Evolutionary conservation across 2,888 invertebrate species (phyloP), one percentile per base, ranked within the genome.

Genomic region (Synanthedon tipuliformis): DNA sequence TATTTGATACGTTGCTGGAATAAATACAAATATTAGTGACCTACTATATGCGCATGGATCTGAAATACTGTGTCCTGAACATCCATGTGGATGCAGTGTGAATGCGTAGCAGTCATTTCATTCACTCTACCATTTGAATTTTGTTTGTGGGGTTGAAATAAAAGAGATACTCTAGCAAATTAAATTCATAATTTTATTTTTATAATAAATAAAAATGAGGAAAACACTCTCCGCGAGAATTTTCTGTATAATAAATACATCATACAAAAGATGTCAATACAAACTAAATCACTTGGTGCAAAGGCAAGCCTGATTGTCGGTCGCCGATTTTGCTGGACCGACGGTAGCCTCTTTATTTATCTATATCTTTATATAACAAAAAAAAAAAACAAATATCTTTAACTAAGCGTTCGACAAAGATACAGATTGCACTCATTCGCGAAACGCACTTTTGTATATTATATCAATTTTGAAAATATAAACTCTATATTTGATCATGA

Each of bases 201-300:
- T 72, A 81, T 84, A 87, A 85, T 85, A 86, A 86, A 85, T 86
- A 88, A 88, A 85, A 85, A 83, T 75, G 77, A 76, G 80, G 83
- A 80, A 85, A 86, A 83, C 75, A 65, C 83, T 85, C 81, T 74
- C 79, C 76, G 67, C 75, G 85, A 83, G 84, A 76, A 78, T 83
- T 81, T 81, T 70, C 82, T 68, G 69, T 83, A 80, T 81, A 83
- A 80, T 83, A 85, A 86, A 87, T 86, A 87, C 85, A 86, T 84
- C 85, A 83, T 87, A 87, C 86, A 87, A 86, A 86, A 86, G 86
- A 86, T 85, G 85, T 82, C 77, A 75, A 81, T 86, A 86, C 80
- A 80, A 86, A 87, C 86, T 86, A 86, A 88, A 86, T 87, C 87
- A 88, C 88, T 87, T 87, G 85, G 86, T 87, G 88, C 86, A 82